A percentile compares a stretch with the other conserved stretches of the same genome.
These are phyloP conservation scores for Limnephilus marmoratus DNA, from an alignment of 2,888 invertebrate species.

Conservation along the genomic window DNA sequence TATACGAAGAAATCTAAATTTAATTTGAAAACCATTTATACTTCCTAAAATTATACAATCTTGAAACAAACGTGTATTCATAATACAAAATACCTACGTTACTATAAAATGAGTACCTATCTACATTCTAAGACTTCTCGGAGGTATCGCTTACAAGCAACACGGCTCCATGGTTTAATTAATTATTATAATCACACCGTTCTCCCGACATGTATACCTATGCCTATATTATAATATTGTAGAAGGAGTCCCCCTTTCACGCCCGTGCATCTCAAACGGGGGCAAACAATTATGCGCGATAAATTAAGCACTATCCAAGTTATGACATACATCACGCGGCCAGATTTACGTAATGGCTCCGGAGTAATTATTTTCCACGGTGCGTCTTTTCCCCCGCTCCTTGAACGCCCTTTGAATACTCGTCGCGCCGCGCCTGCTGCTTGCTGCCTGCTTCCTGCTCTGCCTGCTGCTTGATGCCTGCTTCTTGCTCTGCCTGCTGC, in stretches of 20 bases:
- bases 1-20: too few species aligned
- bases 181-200: not conserved
- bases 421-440: not conserved
- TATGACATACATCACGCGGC: slow-evolving; percentile 32
- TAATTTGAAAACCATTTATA: too few species aligned
- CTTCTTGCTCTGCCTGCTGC: not conserved
- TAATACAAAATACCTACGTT: not conserved
- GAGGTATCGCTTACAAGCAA: not conserved
- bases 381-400: not conserved
- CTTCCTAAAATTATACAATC: too few species aligned
- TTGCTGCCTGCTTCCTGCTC: not conserved
- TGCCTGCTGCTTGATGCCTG: too few species aligned
- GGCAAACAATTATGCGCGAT: slow-evolving; percentile 15
- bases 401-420: not conserved
- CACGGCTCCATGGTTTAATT: not conserved
- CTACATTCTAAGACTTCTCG: not conserved
- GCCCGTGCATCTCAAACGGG: slow-evolving; percentile 15
- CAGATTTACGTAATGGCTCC: slow-evolving; percentile 43
- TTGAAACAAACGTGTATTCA: too few species aligned
- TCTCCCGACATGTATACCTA: not conserved
- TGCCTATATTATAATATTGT: not conserved
- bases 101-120: not conserved
- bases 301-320: slow-evolving; percentile 32
- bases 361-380: slow-evolving; percentile 18
- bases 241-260: not conserved